phyloP scores from a whole-genome alignment of 2,888 invertebrate species.

The Aphidius colemani region DNA sequence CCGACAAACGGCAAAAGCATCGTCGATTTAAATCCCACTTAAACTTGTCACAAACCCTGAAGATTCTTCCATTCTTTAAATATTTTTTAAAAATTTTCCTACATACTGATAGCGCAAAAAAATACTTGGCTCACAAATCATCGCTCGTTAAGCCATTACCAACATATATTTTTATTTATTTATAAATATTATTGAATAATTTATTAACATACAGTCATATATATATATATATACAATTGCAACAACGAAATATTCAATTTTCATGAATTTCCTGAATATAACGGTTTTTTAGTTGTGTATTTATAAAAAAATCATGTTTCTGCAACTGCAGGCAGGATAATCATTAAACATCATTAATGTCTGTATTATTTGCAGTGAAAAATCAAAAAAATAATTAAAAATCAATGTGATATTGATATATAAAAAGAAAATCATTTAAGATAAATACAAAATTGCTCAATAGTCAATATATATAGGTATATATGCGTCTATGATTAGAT shows the following conservation, averaged over 20 bases:
- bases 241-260: slow-evolving; percentile 18
- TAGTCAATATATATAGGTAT: too few relatives aligned
- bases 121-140: slow-evolving; percentile 28
- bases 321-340: background rate
- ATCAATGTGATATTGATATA: too few relatives aligned
- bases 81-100: slow-evolving; percentile 5
- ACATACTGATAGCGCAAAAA: slow-evolving; percentile 4
- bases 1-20: slow-evolving; percentile 16
- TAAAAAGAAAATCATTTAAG: background rate
- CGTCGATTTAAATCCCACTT: slow-evolving; percentile 30
- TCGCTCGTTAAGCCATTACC: slow-evolving; percentile 29
- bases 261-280: slow-evolving; percentile 6
- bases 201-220: too few relatives aligned
- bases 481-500: background rate
- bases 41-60: background rate
- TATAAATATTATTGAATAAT: background rate
- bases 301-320: background rate
- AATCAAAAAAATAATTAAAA: too few relatives aligned
- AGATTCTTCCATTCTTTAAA: slow-evolving; percentile 19
- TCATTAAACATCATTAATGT: background rate
- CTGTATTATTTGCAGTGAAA: too few relatives aligned
- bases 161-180: background rate
- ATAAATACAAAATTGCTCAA: slow-evolving; percentile 2
- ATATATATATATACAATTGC: slow-evolving; percentile 9
- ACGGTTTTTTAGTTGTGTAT: background rate